Evolutionary conservation across 2,888 invertebrate genomes (phyloP), one percentile per base, ranked within the genome.

Genomic region (Hyppa rectilinea): DNA sequence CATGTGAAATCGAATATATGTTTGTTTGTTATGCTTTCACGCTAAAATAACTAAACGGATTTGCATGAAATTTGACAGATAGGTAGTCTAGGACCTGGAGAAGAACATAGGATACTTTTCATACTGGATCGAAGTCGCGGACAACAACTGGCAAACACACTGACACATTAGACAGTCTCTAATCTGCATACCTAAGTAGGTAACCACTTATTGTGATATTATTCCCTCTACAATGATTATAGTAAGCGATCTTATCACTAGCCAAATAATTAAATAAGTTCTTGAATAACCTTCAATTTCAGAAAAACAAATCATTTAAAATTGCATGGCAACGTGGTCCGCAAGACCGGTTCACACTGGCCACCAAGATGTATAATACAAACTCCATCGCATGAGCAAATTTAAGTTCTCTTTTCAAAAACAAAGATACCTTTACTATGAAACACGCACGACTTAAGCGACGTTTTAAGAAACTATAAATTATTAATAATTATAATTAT

Each of bases 171-270:
- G 4, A 12, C 38, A 17, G 17, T 40, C n/a, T 29, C 0, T 1
- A 17, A 59, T 40, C 12, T 17, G 23, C 34, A 9, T 34, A 61
- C 1, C 12, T 20, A 43, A 40, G 2, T 52, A 50, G n/a, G 6
- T 40, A 29, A 4, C 7, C 38, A 55, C 4, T 55, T 50, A 61
- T 47, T 75, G 6, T 2, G 49, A n/a, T 40, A 62, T 78, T 62
- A 62, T 43, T 17, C 29, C 31, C 26, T 62, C 43, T 4, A 49
- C 34, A 59, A 78, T 71, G 53, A 45, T 59, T 38, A 23, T 40
- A 67, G 34, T 50, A 40, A 26, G 6, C 45, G 81, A 80, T 78
- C 45, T 66, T 75, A 78, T 78, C 76, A 43, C 2, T 36, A 14
- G 4, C 2, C 17, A 60, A 63, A 52, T 55, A 55, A 55, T 31